These are phyloP conservation scores for Chromoteleia sp. DNA, from an alignment of 2,888 invertebrate genomes.

Conservation along the genomic window DNA sequence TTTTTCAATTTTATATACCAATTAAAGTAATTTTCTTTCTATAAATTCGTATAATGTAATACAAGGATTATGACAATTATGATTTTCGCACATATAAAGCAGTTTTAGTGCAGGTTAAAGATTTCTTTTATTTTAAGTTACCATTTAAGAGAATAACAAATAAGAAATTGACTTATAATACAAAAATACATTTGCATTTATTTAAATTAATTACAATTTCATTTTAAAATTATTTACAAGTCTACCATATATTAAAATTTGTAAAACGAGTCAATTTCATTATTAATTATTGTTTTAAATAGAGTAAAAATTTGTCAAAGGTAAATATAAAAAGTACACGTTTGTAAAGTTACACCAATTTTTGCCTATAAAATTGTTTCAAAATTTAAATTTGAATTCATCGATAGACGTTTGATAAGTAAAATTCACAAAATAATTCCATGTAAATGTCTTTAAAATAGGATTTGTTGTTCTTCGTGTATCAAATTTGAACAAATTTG, in stretches of 20 bases:
- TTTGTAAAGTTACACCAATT: too few species aligned
- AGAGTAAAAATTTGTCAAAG: conserved; percentile 27
- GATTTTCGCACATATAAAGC: conserved; percentile 7
- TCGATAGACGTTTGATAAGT: not conserved
- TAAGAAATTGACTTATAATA: conserved; percentile 3
- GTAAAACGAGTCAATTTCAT: conserved; percentile 12
- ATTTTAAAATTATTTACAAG: not conserved
- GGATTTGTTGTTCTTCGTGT: too few species aligned
- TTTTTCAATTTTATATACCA: too few species aligned
- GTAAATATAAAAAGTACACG: conserved; percentile 2
- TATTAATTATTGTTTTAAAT: conserved; percentile 11
- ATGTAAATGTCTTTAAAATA: too few species aligned
- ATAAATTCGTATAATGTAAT: too few species aligned
- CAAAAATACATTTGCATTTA: not conserved
- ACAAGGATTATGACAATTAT: not conserved
- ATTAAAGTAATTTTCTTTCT: too few species aligned
- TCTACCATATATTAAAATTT: not conserved
- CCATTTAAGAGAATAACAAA: conserved; percentile 14
- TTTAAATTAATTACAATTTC: not conserved
- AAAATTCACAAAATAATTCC: not conserved
- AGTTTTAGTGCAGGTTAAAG: conserved; percentile 32
- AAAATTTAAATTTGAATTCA: not conserved
- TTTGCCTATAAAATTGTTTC: conserved; percentile 3
- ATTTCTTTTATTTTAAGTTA: conserved; percentile 28
- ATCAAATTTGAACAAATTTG: too few species aligned